These are phyloP conservation scores for Orchesellides sinensis DNA, from an alignment of 2,888 invertebrate genomes.

Conservation along the genomic window DNA sequence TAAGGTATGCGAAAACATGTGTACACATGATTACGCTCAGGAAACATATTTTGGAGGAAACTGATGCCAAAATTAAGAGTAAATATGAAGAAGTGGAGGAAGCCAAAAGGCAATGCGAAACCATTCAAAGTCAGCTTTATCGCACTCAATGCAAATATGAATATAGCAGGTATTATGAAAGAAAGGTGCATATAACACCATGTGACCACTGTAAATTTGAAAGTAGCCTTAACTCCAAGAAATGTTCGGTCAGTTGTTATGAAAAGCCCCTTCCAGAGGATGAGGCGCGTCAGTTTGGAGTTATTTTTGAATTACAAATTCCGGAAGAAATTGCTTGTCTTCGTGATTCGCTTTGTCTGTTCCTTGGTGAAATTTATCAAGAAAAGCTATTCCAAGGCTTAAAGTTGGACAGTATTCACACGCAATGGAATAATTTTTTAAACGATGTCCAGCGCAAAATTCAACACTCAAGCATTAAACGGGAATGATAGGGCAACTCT, in stretches of 20 bases:
- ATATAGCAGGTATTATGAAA: not conserved
- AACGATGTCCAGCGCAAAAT: too few relatives aligned
- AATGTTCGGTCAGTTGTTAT: constrained; percentile 19
- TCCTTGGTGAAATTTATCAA: not conserved
- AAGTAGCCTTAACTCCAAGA: not conserved
- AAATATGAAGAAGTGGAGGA: constrained; percentile 16
- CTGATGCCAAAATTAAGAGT: not conserved
- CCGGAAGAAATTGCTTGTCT: constrained; percentile 52
- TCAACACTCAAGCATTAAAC: not conserved
- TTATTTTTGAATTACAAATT: constrained; percentile 55
- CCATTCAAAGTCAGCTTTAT: not conserved
- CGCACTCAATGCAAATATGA: not conserved
- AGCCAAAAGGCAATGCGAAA: not conserved
- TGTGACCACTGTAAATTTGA: constrained; percentile 1
- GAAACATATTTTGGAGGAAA: constrained; percentile 8
- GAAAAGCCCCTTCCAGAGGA: constrained; percentile 25
- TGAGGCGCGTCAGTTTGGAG: constrained; percentile 29
- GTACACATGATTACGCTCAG: constrained; percentile 1
- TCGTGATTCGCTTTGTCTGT: not conserved
- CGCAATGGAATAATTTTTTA: too few relatives aligned
- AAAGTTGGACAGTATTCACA: not conserved
- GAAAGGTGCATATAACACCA: not conserved
- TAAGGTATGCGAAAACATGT: constrained; percentile 7
- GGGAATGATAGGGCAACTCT: not conserved
- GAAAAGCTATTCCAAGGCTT: not conserved